Percentiles rank a stretch among this genome's conserved stretches.
Evolutionary conservation across 2,888 invertebrate species (phyloP).

Genomic region (Thecophora atra): DNA sequence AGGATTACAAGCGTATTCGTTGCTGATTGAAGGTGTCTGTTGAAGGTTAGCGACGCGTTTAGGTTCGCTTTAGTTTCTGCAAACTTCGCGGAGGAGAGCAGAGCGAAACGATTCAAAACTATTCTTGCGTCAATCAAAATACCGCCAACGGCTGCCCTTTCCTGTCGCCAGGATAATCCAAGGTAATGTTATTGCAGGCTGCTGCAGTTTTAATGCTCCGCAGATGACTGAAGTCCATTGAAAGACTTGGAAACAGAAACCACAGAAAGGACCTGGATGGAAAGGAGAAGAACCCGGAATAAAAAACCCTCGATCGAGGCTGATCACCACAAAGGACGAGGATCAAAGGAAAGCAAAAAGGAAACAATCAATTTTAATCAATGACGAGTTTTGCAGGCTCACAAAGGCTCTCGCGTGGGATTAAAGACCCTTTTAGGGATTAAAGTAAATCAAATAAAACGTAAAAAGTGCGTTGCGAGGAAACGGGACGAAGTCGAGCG

Average conservation of each 20-base stretch:
- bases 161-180: neutral
- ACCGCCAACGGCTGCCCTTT: neutral
- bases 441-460: neutral
- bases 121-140: neutral
- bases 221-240: conserved; percentile 2
- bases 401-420: too few relatives aligned
- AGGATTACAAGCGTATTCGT: conserved; percentile 24
- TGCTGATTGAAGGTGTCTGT: conserved; percentile 11
- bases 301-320: neutral
- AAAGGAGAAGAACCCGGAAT: neutral
- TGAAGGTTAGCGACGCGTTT: neutral
- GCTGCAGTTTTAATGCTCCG: neutral
- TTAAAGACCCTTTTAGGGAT: neutral
- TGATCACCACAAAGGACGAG: neutral
- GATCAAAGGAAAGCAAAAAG: neutral
- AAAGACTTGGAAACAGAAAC: neutral
- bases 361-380: neutral
- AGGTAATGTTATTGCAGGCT: conserved; percentile 9
- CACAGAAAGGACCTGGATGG: neutral
- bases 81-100: neutral
- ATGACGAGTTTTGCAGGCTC: too few relatives aligned
- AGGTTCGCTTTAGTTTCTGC: neutral
- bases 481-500: too few relatives aligned
- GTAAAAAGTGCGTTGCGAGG: too few relatives aligned
- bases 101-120: too few relatives aligned